Evolutionary conservation across 2,888 invertebrate species (phyloP).

Genomic region (Bombyx huttoni): DNA sequence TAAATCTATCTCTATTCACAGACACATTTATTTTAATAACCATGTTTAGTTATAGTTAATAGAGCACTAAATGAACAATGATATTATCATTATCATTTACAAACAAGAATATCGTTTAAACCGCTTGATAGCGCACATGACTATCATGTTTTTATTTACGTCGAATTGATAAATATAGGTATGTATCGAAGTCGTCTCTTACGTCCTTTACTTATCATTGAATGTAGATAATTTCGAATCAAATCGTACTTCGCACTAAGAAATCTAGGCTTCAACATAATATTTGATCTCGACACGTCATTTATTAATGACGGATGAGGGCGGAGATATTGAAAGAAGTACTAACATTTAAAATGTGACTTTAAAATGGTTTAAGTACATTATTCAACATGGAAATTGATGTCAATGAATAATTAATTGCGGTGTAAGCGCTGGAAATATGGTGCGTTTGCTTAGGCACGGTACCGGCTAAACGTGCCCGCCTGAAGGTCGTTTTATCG

Average conservation of each 20-base stretch:
- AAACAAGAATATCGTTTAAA: conserved; percentile 27
- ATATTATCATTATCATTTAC: conserved; percentile 24
- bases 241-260: too few relatives aligned
- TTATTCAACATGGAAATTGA: background rate
- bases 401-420: background rate
- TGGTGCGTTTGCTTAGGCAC: conserved; percentile 1
- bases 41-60: conserved; percentile 16
- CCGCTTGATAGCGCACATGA: conserved; percentile 9
- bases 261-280: too few relatives aligned
- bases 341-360: background rate
- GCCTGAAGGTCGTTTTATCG: conserved; percentile 47
- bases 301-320: too few relatives aligned
- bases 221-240: background rate
- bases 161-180: background rate
- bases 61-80: conserved; percentile 24
- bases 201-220: background rate
- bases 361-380: background rate
- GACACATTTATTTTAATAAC: conserved; percentile 11
- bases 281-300: too few relatives aligned
- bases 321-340: background rate
- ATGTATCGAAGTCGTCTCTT: background rate
- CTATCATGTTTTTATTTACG: conserved; percentile 5
- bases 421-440: background rate
- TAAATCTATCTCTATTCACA: background rate
- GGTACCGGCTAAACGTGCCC: conserved; percentile 15